Evolutionary conservation across 92 coral and sea anemone species (phyloP), one percentile per base, ranked within the genome.

Genomic region (Zoanthus sociatus): DNA sequence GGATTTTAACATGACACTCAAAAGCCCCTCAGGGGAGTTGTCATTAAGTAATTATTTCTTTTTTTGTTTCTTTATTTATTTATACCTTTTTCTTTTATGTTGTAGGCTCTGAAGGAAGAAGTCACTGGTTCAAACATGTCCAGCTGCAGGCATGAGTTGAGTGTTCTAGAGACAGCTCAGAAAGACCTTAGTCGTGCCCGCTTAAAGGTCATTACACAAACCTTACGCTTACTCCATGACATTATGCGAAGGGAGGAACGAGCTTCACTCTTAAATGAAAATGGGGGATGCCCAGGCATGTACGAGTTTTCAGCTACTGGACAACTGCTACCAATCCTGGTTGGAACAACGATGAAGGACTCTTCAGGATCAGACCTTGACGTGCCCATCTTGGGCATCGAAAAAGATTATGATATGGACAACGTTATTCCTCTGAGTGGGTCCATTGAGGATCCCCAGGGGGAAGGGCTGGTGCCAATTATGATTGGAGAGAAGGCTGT

Each of bases 401-500:
- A 95, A 55, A 97, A 93, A 71, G 95, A 95, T 88, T 94, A 90
- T 16, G 99, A 95, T 61, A 95, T 90, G 42, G 98, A 97, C 88
- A 92, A 90, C 11, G 87, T 97, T 12, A 93, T 97, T 15, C 97
- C 99, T 20, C 75, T 97, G n/a, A 98, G 98, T 26, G 99, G 99
- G 42, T 97, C 99, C 51, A 79, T 97, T 73, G 99, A 97, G 87
- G 99, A 97, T 87, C 99, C 99, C 31, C 94, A 95, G 73, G 99
- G 99, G 60, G 96, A 95, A 13, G 99, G 99, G 18, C 88, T 97
- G 78, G 99, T 97, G 21, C 95, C 99, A 17, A 97, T 97, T 56
- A 97, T 97, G 99, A 82, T 97, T 54, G 99, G 97, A 30, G 99
- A 97, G 95, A 93, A 90, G 86, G 99, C 99, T 1, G 99, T 97